Percentiles rank a stretch among this genome's conserved stretches.
Evolutionary conservation across 2,113 vertebrate genomes (phyloP).

Genomic region (Entelurus aequoreus): DNA sequence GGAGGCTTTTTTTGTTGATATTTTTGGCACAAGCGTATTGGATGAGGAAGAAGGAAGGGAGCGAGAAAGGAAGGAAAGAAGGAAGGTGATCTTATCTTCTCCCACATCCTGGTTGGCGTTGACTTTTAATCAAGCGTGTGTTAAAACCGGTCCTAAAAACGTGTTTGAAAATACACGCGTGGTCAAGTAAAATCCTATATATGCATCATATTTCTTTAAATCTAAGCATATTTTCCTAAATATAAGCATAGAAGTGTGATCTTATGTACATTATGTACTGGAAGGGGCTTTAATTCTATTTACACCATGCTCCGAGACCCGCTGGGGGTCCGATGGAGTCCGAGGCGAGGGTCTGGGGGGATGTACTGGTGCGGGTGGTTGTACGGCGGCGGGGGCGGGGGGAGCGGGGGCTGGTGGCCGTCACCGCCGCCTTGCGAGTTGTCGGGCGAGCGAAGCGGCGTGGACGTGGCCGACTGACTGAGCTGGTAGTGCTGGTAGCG

Average conservation of each 20-base stretch:
- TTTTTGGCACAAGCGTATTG: conserved; percentile 3
- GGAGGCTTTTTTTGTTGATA: no score
- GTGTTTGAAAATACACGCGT: conserved; percentile 73
- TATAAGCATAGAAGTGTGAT: conserved; percentile 68
- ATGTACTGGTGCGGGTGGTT: conserved; percentile 94
- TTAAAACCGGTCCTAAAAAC: conserved; percentile 70
- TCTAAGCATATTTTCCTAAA: conserved; percentile 73
- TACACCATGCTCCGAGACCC: conserved; percentile 92
- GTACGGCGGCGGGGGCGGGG: conserved; percentile 90
- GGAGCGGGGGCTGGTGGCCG: conserved; percentile 85
- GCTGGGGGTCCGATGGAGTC: conserved; percentile 86
- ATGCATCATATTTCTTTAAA: conserved; percentile 61
- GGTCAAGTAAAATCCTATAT: conserved; percentile 61
- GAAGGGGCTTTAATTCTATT: conserved; percentile 35
- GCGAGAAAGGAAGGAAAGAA: no score
- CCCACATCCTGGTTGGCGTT: conserved; percentile 32
- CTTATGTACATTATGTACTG: conserved; percentile 67
- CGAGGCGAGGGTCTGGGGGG: conserved; percentile 84
- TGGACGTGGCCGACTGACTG: conserved; percentile 80
- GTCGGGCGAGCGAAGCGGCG: conserved; percentile 70
- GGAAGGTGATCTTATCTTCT: neutral
- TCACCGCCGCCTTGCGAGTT: conserved; percentile 60
- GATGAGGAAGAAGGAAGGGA: conserved; percentile 22
- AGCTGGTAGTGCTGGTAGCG: conserved; percentile 81
- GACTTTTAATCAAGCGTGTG: conserved; percentile 41